Evolutionary conservation across 2,888 invertebrate genomes (phyloP).

Genomic region (Catonia carolina): DNA sequence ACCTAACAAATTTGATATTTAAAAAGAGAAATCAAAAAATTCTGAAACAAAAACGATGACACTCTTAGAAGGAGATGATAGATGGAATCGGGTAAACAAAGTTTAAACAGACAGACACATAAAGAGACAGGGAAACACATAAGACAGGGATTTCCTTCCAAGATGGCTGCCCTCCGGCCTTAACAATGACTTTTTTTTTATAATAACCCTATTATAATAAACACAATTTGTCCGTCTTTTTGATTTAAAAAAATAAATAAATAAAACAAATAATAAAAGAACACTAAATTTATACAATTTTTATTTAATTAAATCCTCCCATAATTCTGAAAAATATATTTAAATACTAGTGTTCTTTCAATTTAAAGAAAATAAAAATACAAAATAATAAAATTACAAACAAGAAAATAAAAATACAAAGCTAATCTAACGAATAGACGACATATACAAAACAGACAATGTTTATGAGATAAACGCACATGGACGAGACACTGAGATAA

Average conservation of each 20-base stretch:
- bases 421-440: slow-evolving; percentile 24
- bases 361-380: not conserved
- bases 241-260: too few species aligned
- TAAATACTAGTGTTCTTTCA: not conserved
- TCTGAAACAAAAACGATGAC: not conserved
- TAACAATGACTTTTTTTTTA: too few species aligned
- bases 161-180: slow-evolving; percentile 31
- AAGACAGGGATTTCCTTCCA: slow-evolving; percentile 28
- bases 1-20: not conserved
- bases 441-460: slow-evolving; percentile 24
- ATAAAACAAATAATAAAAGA: too few species aligned
- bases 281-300: not conserved
- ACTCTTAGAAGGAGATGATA: slow-evolving; percentile 10
- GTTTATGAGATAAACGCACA: slow-evolving; percentile 37
- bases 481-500: slow-evolving; percentile 18
- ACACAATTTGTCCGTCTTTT: too few species aligned
- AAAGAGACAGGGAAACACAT: slow-evolving; percentile 27
- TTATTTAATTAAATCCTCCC: not conserved
- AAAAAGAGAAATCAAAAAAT: slow-evolving; percentile 11
- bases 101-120: slow-evolving; percentile 24
- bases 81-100: slow-evolving; percentile 17
- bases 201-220: too few species aligned
- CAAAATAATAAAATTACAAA: slow-evolving; percentile 15
- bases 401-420: slow-evolving; percentile 19
- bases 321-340: slow-evolving; percentile 5